A percentile compares a stretch with the other conserved stretches of the same genome.
Evolutionary conservation across 2,113 vertebrate species (phyloP).

Genomic region (Solea solea): DNA sequence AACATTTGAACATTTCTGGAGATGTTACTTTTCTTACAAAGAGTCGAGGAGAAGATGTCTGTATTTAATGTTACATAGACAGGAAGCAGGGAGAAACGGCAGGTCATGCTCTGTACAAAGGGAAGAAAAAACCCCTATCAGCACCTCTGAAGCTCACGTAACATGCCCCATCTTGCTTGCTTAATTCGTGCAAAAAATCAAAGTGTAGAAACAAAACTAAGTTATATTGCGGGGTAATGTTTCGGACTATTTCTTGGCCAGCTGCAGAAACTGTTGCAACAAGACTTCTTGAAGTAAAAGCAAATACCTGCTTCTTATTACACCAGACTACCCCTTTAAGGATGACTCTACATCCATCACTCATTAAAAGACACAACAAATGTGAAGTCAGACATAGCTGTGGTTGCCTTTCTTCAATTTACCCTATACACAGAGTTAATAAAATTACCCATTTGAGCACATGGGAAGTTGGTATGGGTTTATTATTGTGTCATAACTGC

Average conservation of each 20-base stretch:
- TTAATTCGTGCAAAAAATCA: neutral
- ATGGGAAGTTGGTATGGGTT: slow-evolving; percentile 17
- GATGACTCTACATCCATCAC: neutral
- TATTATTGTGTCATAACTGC: slow-evolving; percentile 47
- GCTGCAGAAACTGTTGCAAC: neutral
- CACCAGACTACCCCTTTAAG: slow-evolving; percentile 4
- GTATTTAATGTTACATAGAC: neutral
- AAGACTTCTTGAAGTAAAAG: neutral
- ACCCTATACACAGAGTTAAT: slow-evolving; percentile 1
- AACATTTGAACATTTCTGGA: neutral
- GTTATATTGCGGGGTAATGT: neutral
- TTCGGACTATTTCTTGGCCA: neutral
- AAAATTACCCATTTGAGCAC: neutral
- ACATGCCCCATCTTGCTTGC: neutral
- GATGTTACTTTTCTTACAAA: neutral
- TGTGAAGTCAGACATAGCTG: slow-evolving; percentile 10
- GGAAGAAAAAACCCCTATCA: neutral
- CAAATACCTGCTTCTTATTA: neutral
- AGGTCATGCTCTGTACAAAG: neutral
- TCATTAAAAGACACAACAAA: slow-evolving; percentile 10
- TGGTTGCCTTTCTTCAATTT: slow-evolving; percentile 15
- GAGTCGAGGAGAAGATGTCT: neutral
- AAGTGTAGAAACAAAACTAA: neutral
- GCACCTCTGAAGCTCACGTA: neutral
- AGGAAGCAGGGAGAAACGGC: neutral